phyloP scores from a whole-genome alignment of 2,797 vertebrate genomes.

The Dromococcyx pavoninus region DNA sequence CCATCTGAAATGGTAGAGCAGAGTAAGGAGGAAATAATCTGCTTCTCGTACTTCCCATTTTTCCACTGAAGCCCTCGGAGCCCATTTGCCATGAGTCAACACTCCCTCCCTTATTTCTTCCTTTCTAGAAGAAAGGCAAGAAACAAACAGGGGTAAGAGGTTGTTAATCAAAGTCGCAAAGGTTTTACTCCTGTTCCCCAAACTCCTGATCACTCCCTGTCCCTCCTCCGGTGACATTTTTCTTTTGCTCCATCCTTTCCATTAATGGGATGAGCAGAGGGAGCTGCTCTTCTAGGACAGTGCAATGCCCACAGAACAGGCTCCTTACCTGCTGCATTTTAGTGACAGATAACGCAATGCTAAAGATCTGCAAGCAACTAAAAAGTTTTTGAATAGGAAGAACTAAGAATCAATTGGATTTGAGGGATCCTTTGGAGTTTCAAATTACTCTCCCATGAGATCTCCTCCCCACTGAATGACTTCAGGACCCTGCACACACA shows the following conservation, averaged over 20 bases:
- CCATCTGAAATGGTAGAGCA: background rate
- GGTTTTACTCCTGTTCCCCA: background rate
- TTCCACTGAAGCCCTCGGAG: background rate
- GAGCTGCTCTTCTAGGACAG: background rate
- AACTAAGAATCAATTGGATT: background rate
- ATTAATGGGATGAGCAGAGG: background rate
- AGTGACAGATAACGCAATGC: background rate
- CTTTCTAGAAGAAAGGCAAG: background rate
- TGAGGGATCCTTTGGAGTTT: background rate
- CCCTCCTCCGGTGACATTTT: background rate
- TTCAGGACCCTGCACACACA: fast-evolving
- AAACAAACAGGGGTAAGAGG: background rate
- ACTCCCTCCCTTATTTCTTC: background rate
- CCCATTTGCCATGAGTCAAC: background rate
- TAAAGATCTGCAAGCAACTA: fast-evolving
- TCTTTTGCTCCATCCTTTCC: background rate
- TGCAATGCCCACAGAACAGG: background rate
- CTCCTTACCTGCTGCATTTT: too few relatives aligned
- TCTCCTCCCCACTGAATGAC: background rate
- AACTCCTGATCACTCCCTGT: background rate
- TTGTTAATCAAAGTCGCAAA: background rate
- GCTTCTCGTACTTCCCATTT: background rate
- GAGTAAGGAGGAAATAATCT: background rate
- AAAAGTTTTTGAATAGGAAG: background rate
- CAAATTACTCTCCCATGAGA: background rate